These are phyloP conservation scores for Nephrotoma guestfalica DNA, from an alignment of 2,888 invertebrate genomes.

Conservation along the genomic window DNA sequence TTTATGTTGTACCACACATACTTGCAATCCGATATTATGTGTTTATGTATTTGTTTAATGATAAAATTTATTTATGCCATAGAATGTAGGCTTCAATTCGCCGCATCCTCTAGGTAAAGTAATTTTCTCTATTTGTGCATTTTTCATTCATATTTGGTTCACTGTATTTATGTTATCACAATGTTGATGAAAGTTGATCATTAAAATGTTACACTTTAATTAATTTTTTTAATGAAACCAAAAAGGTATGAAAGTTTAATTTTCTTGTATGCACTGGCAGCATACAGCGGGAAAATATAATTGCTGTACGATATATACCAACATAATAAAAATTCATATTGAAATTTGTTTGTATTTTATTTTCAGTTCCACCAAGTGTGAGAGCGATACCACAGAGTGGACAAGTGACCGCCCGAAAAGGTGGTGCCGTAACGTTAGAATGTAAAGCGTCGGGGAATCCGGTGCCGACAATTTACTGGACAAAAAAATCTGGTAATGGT, in stretches of 20 bases:
- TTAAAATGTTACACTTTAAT: slow-evolving; percentile 4
- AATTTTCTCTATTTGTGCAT: not conserved
- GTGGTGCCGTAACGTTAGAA: slow-evolving; percentile 51
- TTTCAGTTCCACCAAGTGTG: slow-evolving; percentile 47
- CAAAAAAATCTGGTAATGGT: slow-evolving; percentile 32
- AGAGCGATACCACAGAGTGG: slow-evolving; percentile 49
- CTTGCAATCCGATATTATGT: not conserved
- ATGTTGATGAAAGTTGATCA: not conserved
- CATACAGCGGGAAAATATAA: not conserved
- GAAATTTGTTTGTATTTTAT: not conserved
- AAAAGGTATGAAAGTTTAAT: not conserved
- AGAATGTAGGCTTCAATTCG: too few species aligned
- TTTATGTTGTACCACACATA: not conserved
- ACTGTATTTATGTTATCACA: not conserved
- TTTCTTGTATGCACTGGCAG: not conserved
- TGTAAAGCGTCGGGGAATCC: slow-evolving; percentile 59
- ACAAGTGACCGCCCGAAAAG: slow-evolving; percentile 49
- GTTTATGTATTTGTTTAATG: too few species aligned
- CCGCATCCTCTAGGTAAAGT: too few species aligned
- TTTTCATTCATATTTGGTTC: not conserved
- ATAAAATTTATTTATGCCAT: too few species aligned
- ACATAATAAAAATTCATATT: too few species aligned
- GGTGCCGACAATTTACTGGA: slow-evolving; percentile 54
- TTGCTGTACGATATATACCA: not conserved
- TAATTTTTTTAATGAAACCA: not conserved